phyloP scores from a whole-genome alignment of 2,888 invertebrate species.

The Nomada fabriciana region DNA sequence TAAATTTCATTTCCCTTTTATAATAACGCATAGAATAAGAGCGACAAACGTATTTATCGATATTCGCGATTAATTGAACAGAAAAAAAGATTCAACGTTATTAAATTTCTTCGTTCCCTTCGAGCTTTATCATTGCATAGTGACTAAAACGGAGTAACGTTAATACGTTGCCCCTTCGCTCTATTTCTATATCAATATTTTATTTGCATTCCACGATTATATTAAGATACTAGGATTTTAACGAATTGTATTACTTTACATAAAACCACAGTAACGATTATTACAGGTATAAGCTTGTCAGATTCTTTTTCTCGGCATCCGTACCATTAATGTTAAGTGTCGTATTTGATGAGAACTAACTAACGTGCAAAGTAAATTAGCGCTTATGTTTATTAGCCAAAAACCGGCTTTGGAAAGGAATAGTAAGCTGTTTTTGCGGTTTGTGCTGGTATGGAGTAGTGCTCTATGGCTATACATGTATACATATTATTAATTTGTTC shows the following conservation, averaged over 20 bases:
- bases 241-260: slow-evolving; percentile 60
- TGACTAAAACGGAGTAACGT: slow-evolving; percentile 31
- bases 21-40: slow-evolving; percentile 64
- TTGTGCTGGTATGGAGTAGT: slow-evolving; percentile 49
- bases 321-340: slow-evolving; percentile 65
- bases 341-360: slow-evolving; percentile 49
- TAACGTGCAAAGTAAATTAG: slow-evolving; percentile 48
- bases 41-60: slow-evolving; percentile 48
- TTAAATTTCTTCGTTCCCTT: slow-evolving; percentile 28
- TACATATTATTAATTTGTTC: slow-evolving; percentile 53
- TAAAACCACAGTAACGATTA: slow-evolving; percentile 46
- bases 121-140: slow-evolving; percentile 20
- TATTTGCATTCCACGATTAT: slow-evolving; percentile 68
- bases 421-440: slow-evolving; percentile 29
- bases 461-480: slow-evolving; percentile 51
- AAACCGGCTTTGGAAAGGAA: slow-evolving; percentile 52
- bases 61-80: slow-evolving; percentile 33
- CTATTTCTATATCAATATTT: slow-evolving; percentile 52
- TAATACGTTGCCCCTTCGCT: slow-evolving; percentile 28
- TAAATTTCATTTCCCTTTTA: slow-evolving; percentile 35
- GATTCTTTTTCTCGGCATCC: slow-evolving; percentile 50
- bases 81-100: slow-evolving; percentile 37
- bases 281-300: slow-evolving; percentile 33
- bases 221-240: slow-evolving; percentile 62
- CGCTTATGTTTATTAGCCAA: slow-evolving; percentile 40